phyloP scores from a whole-genome alignment of 1,140 invertebrate genomes.

The Brachionus asplanchnoidis region DNA sequence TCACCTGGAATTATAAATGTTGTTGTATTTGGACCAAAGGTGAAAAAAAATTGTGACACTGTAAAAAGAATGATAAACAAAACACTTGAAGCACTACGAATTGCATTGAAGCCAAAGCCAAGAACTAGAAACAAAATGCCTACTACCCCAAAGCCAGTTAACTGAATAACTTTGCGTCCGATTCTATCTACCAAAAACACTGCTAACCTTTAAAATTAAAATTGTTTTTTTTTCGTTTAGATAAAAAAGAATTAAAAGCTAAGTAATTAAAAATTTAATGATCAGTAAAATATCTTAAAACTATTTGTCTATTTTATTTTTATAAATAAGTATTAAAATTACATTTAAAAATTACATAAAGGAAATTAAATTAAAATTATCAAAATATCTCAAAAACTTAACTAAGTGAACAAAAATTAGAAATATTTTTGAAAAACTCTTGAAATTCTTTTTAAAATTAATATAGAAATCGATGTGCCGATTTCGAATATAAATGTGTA shows the following conservation, averaged over 20 bases:
- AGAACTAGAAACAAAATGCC: neutral
- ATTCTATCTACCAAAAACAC: constrained; percentile 6
- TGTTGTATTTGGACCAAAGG: constrained; percentile 35
- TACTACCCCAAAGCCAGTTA: constrained; percentile 19
- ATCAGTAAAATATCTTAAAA: too few species aligned
- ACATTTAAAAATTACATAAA: too few species aligned
- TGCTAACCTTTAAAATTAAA: neutral
- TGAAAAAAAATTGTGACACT: constrained; percentile 28
- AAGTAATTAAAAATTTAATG: too few species aligned
- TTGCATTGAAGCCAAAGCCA: neutral
- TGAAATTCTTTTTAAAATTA: too few species aligned
- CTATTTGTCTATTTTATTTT: too few species aligned
- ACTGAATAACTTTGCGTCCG: constrained; percentile 30
- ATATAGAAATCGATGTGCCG: too few species aligned
- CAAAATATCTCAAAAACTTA: too few species aligned
- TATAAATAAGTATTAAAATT: too few species aligned
- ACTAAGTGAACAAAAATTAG: too few species aligned
- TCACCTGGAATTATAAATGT: constrained; percentile 39
- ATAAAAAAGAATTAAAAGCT: neutral
- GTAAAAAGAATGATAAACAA: constrained; percentile 18
- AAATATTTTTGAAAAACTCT: too few species aligned
- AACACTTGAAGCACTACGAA: neutral
- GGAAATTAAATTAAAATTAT: too few species aligned
- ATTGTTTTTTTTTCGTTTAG: neutral
- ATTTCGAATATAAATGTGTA: too few species aligned